Evolutionary conservation across 2,113 vertebrate genomes (phyloP).

Genomic region (Budorcas taxicolor): DNA sequence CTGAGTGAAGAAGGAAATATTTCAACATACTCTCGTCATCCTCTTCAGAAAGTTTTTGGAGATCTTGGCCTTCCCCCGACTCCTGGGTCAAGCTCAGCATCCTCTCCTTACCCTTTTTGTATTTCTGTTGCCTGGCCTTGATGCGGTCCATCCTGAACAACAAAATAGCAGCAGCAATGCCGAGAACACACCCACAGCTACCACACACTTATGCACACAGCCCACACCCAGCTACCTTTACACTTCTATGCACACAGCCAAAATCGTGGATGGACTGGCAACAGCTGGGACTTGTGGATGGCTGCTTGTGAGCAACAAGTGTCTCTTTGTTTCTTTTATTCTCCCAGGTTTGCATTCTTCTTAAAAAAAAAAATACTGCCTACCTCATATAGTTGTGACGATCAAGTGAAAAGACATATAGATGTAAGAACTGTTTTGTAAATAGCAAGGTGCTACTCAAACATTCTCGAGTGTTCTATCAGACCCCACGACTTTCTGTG

Average conservation of each 20-base stretch:
- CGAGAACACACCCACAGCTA: background rate
- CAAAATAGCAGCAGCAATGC: background rate
- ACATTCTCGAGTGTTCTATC: background rate
- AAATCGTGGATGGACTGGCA: background rate
- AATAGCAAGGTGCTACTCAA: background rate
- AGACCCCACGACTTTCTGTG: background rate
- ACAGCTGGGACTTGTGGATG: background rate
- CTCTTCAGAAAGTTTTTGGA: conserved; percentile 84
- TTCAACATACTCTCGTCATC: conserved; percentile 88
- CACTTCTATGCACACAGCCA: background rate
- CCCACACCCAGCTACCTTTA: background rate
- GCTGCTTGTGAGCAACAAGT: background rate
- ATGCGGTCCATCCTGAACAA: conserved; percentile 96
- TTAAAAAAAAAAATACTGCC: background rate
- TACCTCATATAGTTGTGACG: background rate
- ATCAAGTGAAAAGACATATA: background rate
- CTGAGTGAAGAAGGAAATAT: background rate
- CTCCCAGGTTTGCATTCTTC: background rate
- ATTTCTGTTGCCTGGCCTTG: conserved; percentile 97
- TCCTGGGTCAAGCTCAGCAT: conserved; percentile 93
- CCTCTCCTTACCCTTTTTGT: conserved; percentile 97
- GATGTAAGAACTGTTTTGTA: background rate
- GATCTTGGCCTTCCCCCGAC: conserved; percentile 86
- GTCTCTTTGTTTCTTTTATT: background rate
- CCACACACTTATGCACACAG: accelerated